Conservation (phyloP, 2,888 invertebrate genomes). For the Heliconius cydno region DNA sequence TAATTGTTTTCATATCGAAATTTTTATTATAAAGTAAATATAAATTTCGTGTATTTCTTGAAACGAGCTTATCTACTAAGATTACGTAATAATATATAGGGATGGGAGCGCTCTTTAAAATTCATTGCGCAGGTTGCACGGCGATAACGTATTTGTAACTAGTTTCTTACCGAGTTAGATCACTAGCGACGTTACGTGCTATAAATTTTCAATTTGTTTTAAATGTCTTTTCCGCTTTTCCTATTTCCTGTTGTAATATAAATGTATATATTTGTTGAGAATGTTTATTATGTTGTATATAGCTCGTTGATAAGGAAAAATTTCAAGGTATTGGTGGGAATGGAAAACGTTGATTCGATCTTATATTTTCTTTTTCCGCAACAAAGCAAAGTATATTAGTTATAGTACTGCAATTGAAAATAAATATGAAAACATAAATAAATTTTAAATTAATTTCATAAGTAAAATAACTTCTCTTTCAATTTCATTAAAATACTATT, state of each 20-base stretch:
- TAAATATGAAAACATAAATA: too few species aligned
- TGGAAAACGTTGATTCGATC: background rate
- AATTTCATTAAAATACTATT: background rate
- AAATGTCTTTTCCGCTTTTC: background rate
- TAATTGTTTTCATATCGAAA: too few species aligned
- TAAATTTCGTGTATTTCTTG: background rate
- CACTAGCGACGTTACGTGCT: constrained; percentile 10
- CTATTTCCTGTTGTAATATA: background rate
- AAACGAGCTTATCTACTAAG: background rate
- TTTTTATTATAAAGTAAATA: too few species aligned
- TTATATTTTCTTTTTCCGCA: background rate
- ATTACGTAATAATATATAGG: constrained; percentile 19
- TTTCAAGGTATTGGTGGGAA: background rate
- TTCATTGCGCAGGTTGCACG: constrained; percentile 27
- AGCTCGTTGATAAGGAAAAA: background rate
- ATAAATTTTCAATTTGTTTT: constrained; percentile 6
- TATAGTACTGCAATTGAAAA: too few species aligned
- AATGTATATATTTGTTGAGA: background rate
- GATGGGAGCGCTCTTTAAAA: constrained; percentile 19
- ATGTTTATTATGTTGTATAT: background rate
- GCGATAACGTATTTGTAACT: constrained; percentile 31
- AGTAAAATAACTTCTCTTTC: background rate
- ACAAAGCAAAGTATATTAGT: too few species aligned
- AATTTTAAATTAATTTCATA: background rate
- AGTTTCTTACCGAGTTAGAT: constrained; percentile 23